Base-by-base conservation (phyloP, 2,113 vertebrate genomes). In the Sceloporus undulatus region DNA sequence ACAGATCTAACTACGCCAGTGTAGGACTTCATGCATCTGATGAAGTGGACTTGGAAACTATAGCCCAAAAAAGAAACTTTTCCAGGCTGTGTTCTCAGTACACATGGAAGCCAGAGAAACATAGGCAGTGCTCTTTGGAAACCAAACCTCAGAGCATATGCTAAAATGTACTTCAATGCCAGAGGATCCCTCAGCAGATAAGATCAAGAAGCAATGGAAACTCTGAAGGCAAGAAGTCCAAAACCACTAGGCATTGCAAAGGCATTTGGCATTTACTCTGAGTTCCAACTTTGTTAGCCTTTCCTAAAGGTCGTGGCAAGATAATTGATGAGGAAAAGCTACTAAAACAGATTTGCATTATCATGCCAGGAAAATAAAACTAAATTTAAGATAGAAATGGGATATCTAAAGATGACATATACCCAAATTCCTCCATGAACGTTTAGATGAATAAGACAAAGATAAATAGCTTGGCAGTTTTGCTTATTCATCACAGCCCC, bases 401-500 rank as follows among this genome's bases (percentile, higher is more conserved):
- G 13, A 52, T 83, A 16, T 27, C 40, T 48, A n/a, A 83, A n/a
- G 48, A 34, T 52, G 42, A 4, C 5, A 56, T 38, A 65, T 76
- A 29, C 54, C 23, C 25, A 65, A 77, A 23, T 56, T 21, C 27
- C 7, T 82, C 79, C 74, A n/a, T 68, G 23, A 70, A 16, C 27
- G 85, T 1, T 79, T 87, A 80, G 81, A 38, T 79, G 2, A 79
- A 18, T n/a, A 86, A 85, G 65, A 52, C 40, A 14, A 18, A 90
- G 27, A 56, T 86, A 79, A 86, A 93, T 88, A 29, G 14, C 38
- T 71, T 78, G 29, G 34, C 80, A 34, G 34, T 82, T 54, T 34
- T 34, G 40, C 40, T 75, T 27, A 38, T 91, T 86, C 82, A 52
- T 85, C 78, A 23, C 6, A 77, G 23, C 59, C 62, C 19, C 1